Evolutionary conservation across 37 sponge, comb jelly and placozoan genomes (phyloP).

Genomic region (Haliclona indistincta): DNA sequence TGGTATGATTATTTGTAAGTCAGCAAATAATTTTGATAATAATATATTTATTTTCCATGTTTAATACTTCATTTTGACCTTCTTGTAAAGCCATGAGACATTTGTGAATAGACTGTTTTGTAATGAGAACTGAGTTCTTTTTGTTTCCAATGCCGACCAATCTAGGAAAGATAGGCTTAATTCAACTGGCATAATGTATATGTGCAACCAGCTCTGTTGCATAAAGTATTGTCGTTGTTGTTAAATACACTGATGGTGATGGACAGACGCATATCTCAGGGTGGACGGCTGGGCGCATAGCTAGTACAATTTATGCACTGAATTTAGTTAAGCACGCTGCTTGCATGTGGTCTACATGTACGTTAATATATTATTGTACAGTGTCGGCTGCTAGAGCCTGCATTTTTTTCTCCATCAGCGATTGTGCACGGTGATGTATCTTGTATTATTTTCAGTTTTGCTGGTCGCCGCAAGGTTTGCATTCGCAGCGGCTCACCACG

Average conservation of each 20-base stretch:
- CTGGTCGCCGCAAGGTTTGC: too few species aligned
- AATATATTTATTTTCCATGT: slow-evolving; percentile 47
- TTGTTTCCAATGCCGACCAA: slow-evolving; percentile 27
- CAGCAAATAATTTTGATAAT: slow-evolving; percentile 34
- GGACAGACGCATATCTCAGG: too few species aligned
- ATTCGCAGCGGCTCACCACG: too few species aligned
- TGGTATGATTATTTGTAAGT: slow-evolving; percentile 28
- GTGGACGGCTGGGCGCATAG: too few species aligned
- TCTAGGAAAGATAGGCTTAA: slow-evolving; percentile 6
- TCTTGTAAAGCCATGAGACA: slow-evolving; percentile 44
- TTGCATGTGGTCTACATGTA: too few species aligned
- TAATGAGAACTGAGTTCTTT: slow-evolving; percentile 34
- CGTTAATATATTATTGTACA: too few species aligned
- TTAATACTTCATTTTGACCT: slow-evolving; percentile 56
- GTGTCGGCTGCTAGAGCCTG: too few species aligned
- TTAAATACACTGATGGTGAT: too few species aligned
- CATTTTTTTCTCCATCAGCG: too few species aligned
- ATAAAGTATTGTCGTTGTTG: too few species aligned
- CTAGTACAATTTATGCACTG: slow-evolving; percentile 43
- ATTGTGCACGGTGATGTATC: too few species aligned
- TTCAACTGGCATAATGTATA: slow-evolving; percentile 34
- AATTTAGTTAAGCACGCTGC: slow-evolving; percentile 62
- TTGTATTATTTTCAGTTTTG: too few species aligned
- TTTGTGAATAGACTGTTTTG: neutral
- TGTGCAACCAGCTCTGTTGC: neutral